Percentiles rank a stretch among this genome's conserved stretches.
These are phyloP conservation scores for Achroia grisella DNA, from an alignment of 1,140 invertebrate species.

Conservation along the genomic window DNA sequence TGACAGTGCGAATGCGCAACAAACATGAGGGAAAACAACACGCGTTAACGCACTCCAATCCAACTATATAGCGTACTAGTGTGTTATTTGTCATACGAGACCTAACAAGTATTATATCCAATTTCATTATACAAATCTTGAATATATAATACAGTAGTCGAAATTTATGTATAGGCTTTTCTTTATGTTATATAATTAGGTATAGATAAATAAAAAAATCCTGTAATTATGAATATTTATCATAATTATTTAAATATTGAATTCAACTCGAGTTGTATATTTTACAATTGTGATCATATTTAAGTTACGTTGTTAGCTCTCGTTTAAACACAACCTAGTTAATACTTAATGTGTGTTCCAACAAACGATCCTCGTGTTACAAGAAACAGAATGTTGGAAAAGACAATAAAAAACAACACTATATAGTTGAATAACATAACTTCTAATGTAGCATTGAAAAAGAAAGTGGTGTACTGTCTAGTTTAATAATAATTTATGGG, in stretches of 20 bases:
- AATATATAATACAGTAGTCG: too few species aligned
- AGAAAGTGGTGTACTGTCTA: too few species aligned
- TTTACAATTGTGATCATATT: too few species aligned
- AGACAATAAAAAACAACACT: neutral
- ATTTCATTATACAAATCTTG: too few species aligned
- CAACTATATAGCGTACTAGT: slow-evolving; percentile 4
- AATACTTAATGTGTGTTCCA: neutral
- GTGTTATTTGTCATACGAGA: neutral
- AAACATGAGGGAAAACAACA: slow-evolving; percentile 65
- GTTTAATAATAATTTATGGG: too few species aligned
- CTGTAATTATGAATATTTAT: neutral
- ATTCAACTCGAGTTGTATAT: too few species aligned
- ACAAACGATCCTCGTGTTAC: neutral
- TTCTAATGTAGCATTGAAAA: too few species aligned
- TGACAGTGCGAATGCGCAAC: slow-evolving; percentile 59
- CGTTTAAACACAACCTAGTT: too few species aligned
- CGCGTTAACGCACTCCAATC: slow-evolving; percentile 56
- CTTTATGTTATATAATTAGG: too few species aligned
- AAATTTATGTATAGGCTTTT: too few species aligned
- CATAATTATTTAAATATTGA: too few species aligned
- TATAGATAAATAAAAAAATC: neutral
- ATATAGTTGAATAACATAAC: slow-evolving; percentile 3
- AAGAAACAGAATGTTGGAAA: neutral
- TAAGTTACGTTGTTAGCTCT: too few species aligned
- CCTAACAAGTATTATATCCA: neutral